Evolutionary conservation across 2,113 vertebrate genomes (phyloP).

Genomic region (Gymnobelideus leadbeateri): DNA sequence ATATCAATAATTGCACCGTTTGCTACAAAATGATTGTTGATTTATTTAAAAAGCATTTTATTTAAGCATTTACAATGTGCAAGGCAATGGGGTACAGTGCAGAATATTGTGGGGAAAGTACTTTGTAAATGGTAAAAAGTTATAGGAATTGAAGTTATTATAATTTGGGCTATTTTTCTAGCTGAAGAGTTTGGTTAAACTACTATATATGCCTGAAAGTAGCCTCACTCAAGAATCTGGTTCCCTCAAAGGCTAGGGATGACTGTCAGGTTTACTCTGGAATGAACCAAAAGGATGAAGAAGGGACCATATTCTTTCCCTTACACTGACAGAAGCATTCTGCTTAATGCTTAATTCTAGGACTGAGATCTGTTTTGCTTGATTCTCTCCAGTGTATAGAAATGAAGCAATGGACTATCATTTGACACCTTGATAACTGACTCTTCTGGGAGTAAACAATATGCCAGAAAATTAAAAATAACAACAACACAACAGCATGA

Average conservation of each 20-base stretch:
- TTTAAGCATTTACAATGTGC: neutral
- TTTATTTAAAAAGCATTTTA: neutral
- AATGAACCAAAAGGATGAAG: constrained; percentile 68
- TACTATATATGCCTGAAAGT: neutral
- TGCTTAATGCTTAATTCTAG: constrained; percentile 28
- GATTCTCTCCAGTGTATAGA: neutral
- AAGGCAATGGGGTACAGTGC: neutral
- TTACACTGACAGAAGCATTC: constrained; percentile 70
- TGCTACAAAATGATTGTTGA: neutral
- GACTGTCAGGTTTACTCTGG: constrained; percentile 42
- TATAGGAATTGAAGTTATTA: neutral
- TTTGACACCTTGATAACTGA: neutral
- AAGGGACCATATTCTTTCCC: constrained; percentile 57
- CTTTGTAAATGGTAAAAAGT: neutral
- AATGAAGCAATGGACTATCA: neutral
- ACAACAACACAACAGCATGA: neutral
- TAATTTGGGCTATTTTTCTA: neutral
- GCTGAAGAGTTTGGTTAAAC: neutral
- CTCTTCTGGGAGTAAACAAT: neutral
- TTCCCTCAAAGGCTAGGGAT: constrained; percentile 60
- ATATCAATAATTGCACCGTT: neutral
- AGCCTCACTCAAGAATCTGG: neutral
- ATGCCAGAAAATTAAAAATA: neutral
- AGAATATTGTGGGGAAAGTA: neutral
- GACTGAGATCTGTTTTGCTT: neutral